A percentile compares a stretch with the other conserved stretches of the same genome.
These are phyloP conservation scores for Chaetorhynchus papuensis DNA, from an alignment of 2,113 vertebrate species.

Conservation along the genomic window DNA sequence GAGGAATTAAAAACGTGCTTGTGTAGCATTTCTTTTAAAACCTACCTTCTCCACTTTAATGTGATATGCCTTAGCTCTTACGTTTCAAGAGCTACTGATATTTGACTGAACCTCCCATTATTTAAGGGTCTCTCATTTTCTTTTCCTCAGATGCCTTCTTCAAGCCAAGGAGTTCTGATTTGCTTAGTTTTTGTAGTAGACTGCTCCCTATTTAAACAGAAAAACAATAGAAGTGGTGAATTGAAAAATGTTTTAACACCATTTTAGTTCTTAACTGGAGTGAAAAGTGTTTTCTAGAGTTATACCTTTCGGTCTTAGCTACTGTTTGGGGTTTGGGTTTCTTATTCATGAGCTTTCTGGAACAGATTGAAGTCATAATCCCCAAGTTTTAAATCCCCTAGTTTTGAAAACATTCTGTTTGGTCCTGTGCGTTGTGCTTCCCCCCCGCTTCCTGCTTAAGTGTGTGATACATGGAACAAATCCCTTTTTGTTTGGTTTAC, in stretches of 20 bases:
- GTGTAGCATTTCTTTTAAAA: not conserved
- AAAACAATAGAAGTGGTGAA: not conserved
- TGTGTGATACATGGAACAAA: not conserved
- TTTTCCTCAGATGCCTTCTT: not conserved
- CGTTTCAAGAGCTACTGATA: not conserved
- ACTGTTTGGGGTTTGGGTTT: not conserved
- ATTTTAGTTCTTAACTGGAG: not conserved
- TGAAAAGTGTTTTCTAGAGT: not conserved
- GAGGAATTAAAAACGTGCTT: not conserved
- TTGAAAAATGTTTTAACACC: not conserved
- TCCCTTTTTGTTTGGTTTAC: not conserved
- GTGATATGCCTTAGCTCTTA: not conserved
- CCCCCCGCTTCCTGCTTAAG: not conserved
- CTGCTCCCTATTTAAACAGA: not conserved
- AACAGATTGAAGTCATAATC: slow-evolving; percentile 6
- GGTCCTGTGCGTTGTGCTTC: not conserved
- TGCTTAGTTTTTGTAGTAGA: not conserved
- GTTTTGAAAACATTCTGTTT: not conserved
- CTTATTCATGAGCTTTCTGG: not conserved
- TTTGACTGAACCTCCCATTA: not conserved
- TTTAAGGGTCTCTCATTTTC: not conserved
- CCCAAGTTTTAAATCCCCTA: not conserved
- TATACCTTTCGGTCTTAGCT: not conserved
- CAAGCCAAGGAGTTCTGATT: not conserved
- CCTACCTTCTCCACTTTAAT: not conserved